Base-by-base conservation (phyloP, 37 sponge, comb jelly and placozoan species). In the Crambe crambe region DNA sequence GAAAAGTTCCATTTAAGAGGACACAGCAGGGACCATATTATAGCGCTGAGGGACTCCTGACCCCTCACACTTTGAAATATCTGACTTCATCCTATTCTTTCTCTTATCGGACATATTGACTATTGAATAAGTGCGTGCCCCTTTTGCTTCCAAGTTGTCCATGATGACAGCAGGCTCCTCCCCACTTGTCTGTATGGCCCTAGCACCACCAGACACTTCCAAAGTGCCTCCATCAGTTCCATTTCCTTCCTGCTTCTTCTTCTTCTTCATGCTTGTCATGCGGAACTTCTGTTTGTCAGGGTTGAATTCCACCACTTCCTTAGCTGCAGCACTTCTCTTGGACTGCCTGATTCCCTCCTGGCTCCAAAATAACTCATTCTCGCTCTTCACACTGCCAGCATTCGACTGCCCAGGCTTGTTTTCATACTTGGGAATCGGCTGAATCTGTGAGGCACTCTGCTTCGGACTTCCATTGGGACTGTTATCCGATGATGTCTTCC, bases 281-380 rank as follows among this genome's bases (percentile, higher is more conserved):
- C 58, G 59, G 42, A 37, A 8, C 60, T 59, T 56, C 20, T 47
- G 38, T 23, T 70, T 70, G 26, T 41, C 2, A 25, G 69, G 69
- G 23, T 84, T 69, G 26, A 84, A 2, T 29, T 84, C 84, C 18
- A 84, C 84, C 31, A 58, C 57, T 30, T 84, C 84, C 59, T 84
- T 84, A 10, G 68, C 42, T 0, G 76, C 12, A n/a, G n/a, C n/a
- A 23, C 36, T 8, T 23, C 72, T 37, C 43, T 71, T 80, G 12
- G 71, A 58, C 36, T 1, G 1, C 42, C 63, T 59, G 18, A n/a
- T 36, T 21, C 42, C 18, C 9, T 59, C 62, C 27, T 22, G 22
- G 17, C 63, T 2, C 40, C 15, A 40, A 30, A 12, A 42, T 9
- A 57, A 20, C 5, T 32, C 21, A 3, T 3, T 17, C 1, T 2